Evolutionary conservation across 2,797 vertebrate species (phyloP).

Genomic region (Darevskia nairensis): DNA sequence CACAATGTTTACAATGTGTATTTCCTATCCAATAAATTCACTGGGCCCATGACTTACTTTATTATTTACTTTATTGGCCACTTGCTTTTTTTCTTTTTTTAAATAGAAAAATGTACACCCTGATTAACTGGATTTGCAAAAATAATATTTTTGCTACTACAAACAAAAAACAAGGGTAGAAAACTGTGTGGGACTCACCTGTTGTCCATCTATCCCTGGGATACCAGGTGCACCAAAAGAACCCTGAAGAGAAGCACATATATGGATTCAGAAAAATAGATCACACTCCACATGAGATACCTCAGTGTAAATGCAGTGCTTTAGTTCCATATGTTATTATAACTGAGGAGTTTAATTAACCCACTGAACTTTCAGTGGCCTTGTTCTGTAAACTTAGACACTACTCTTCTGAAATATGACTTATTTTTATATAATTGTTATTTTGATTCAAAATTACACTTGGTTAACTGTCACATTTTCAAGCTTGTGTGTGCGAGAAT

Average conservation of each 20-base stretch:
- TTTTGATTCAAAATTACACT: not conserved
- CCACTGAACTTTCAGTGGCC: not conserved
- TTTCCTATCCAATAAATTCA: not conserved
- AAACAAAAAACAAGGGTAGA: constrained; percentile 29
- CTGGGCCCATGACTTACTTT: not conserved
- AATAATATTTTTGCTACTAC: not conserved
- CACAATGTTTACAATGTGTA: not conserved
- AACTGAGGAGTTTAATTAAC: not conserved
- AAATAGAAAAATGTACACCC: not conserved
- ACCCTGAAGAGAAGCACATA: constrained; percentile 82
- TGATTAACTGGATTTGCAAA: not conserved
- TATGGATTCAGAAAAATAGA: constrained; percentile 49
- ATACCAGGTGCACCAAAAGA: constrained; percentile 86
- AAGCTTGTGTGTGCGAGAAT: no score
- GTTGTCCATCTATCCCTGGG: constrained; percentile 89
- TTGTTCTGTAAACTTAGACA: not conserved
- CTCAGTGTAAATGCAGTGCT: constrained; percentile 42
- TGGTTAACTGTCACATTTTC: no score
- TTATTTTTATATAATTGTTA: not conserved
- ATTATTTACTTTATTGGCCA: not conserved
- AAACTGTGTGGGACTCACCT: constrained; percentile 83
- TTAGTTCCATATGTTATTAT: not conserved
- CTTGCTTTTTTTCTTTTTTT: not conserved
- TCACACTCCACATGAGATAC: not conserved
- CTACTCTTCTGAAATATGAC: not conserved